Evolutionary conservation across 1,140 invertebrate species (phyloP), one percentile per base, ranked within the genome.

Genomic region (Pogonomyrmex barbatus): DNA sequence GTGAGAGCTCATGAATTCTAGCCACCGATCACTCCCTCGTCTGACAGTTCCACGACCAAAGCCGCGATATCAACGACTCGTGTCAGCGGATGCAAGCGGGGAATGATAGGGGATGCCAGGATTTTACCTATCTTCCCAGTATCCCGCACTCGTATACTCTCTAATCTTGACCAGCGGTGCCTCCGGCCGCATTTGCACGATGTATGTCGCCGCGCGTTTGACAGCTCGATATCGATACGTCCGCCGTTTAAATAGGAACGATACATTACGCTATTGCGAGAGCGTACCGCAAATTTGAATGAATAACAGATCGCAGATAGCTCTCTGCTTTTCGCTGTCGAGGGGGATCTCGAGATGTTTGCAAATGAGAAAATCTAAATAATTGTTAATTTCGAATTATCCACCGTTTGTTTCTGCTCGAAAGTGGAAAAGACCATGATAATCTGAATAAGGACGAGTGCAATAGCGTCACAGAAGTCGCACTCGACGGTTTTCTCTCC

Each of bases 151-250:
- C n/a, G 50, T 63, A 63, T 45, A 33, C 71, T 24, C 78, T 90
- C 79, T 90, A 92, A 93, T 91, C 90, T 91, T 88, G 84, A 54
- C 81, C 87, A 75, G 70, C 85, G 88, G 86, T 83, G 42, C 85
- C 63, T 78, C 87, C 85, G 71, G 77, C 36, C 63, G 83, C 70
- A 81, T 87, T 83, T 89, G 83, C 87, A 78, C 71, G 73, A 52
- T 78, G 62, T 73, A 87, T 86, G 87, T 88, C 82, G 56, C 54
- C 77, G 14, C 65, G 12, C n/a, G 33, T 86, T 88, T 85, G 50
- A 63, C 58, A 73, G 65, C 78, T 88, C 52, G 68, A 33, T 86
- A 90, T 88, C 84, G 84, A 65, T 82, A 39, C 54, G 68, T 89
- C 68, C 60, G 60, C 8, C 79, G 75, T 47, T 56, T 62, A 36